A percentile compares a stretch with the other conserved stretches of the same genome.
Conservation (phyloP, 2,113 vertebrate species). For the Ictalurus furcatus region DNA sequence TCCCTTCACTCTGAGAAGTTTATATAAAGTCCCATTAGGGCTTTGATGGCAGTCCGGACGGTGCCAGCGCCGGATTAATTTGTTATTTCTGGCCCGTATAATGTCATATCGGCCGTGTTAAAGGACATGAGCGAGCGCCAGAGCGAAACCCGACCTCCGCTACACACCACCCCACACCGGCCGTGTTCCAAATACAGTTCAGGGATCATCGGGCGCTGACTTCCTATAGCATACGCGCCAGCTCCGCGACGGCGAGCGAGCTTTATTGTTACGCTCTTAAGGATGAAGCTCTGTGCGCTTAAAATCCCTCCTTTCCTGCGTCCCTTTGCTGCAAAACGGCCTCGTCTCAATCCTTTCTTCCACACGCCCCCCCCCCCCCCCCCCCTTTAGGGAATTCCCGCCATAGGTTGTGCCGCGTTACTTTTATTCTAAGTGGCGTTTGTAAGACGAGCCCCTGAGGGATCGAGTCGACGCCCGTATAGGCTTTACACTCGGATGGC, state of each 20-base stretch:
- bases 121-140: conserved; percentile 60
- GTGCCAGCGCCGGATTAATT: conserved; percentile 61
- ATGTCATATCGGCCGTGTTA: conserved; percentile 69
- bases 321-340: not conserved
- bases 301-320: not conserved
- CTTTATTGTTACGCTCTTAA: not conserved
- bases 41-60: conserved; percentile 53
- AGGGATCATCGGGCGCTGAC: not conserved
- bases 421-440: not conserved
- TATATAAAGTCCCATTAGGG: conserved; percentile 26
- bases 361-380: not conserved
- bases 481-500: not conserved
- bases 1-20: not conserved
- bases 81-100: conserved; percentile 63
- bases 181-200: not conserved
- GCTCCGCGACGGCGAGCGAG: not conserved
- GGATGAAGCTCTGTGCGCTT: not conserved
- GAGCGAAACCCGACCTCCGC: conserved; percentile 56
- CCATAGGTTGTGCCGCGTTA: not conserved
- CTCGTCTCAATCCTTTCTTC: not conserved
- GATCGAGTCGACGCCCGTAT: too few species aligned
- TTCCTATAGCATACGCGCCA: not conserved
- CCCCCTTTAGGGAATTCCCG: not conserved
- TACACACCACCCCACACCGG: not conserved
- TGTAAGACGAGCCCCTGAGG: not conserved